Evolutionary conservation across 2,113 vertebrate species (phyloP).

Genomic region (Nothoprocta perdicaria): DNA sequence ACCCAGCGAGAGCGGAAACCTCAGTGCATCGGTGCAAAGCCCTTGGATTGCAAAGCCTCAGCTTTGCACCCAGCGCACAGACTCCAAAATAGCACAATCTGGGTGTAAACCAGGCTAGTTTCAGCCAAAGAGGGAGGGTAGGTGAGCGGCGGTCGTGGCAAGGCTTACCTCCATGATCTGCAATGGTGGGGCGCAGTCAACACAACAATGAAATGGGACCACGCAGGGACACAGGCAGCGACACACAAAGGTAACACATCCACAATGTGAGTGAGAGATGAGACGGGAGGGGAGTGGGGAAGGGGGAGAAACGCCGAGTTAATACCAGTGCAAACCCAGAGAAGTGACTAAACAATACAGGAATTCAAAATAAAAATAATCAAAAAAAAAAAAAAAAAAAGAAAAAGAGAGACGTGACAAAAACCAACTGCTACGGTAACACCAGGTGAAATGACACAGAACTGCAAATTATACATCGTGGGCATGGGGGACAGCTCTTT

Average conservation of each 20-base stretch:
- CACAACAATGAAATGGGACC: constrained; percentile 87
- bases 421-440: constrained; percentile 16
- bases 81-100: not conserved
- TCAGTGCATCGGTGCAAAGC: rapidly evolving
- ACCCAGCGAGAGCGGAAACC: constrained; percentile 24
- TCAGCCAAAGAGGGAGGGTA: not conserved
- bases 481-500: not conserved
- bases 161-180: constrained; percentile 86
- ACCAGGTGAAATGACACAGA: constrained; percentile 6
- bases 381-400: not conserved
- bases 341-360: constrained; percentile 78
- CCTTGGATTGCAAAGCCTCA: not conserved
- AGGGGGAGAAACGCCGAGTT: constrained; percentile 78
- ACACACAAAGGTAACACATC: constrained; percentile 85
- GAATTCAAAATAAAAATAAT: constrained; percentile 44
- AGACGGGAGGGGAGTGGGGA: constrained; percentile 52
- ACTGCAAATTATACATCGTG: not conserved
- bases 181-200: constrained; percentile 84
- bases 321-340: constrained; percentile 81
- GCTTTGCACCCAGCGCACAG: too few species aligned
- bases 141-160: not conserved
- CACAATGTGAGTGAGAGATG: constrained; percentile 84
- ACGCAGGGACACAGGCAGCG: constrained; percentile 83
- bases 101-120: not conserved
- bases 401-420: constrained; percentile 69